Base-by-base conservation (phyloP, 1,140 invertebrate genomes). In the Propsilocerus akamusi region DNA sequence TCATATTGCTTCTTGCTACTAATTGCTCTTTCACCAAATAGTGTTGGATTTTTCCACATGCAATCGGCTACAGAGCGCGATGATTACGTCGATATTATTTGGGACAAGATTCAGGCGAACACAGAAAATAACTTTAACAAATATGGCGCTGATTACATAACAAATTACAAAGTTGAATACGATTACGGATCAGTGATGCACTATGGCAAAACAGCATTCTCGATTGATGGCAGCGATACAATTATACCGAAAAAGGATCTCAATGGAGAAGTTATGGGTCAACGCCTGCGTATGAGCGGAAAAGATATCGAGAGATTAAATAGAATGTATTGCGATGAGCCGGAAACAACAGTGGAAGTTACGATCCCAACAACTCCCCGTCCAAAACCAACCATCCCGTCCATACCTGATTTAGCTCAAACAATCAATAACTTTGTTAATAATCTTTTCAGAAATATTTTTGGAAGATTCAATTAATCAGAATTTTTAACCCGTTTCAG, bases 121-220 rank as follows among this genome's bases (percentile, higher is more conserved):
- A 68, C 60, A 10, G 72, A 76, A 59, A 66, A 73, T 52, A 80
- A 81, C 56, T 81, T 81, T 58, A 69, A 70, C 17, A 80, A 78
- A 54, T 78, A 78, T 52, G 69, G 67, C 10, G 66, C 63, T 14
- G 59, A 68, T 3, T 71, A 67, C 2, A 69, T 78, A 4, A 73
- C 71, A 0, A 72, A 77, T 53, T 76, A 72, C 49, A 70, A 71
- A 3, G 64, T 74, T 22, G 54, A 57, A 3, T 86, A 86, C 54
- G 81, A 84, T 62, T 84, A 82, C 54, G 62, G 61, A 0, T 81
- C 78, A 54, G 70, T 84, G 2, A 81, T 84, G 79, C 82, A 86
- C 56, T 84, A 86, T 55, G 73, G 73, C 26, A 67, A 71, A 26
- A 67, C 61, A 25, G 78, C 78, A 2, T 86, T 84, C 57, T 76